Evolutionary conservation across 2,113 vertebrate genomes (phyloP).

Genomic region (Leucoraja erinaceus): DNA sequence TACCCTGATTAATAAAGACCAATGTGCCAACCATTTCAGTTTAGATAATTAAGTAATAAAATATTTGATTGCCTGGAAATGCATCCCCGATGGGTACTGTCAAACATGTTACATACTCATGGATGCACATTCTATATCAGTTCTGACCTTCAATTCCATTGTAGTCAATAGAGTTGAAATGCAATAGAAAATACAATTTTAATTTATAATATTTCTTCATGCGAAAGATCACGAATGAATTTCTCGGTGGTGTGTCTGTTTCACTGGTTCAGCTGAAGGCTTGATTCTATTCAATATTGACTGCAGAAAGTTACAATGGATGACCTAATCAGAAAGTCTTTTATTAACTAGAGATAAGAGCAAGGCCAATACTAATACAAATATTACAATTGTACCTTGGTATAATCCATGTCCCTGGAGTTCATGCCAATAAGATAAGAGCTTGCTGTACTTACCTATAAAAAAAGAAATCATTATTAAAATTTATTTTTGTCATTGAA

Average conservation of each 20-base stretch:
- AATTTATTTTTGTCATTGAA: not conserved
- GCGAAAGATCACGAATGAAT: too few relatives aligned
- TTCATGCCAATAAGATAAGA: slow-evolving; percentile 26
- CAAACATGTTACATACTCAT: not conserved
- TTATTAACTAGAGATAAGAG: not conserved
- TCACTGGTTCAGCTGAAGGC: not conserved
- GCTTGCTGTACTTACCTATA: slow-evolving; percentile 35
- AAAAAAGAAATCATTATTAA: slow-evolving; percentile 11
- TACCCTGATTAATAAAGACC: too few relatives aligned
- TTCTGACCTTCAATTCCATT: not conserved
- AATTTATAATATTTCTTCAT: too few relatives aligned
- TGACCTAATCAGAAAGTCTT: slow-evolving; percentile 28
- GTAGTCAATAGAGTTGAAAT: too few relatives aligned
- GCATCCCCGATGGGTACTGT: too few relatives aligned
- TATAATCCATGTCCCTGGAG: slow-evolving; percentile 25
- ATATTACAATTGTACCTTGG: slow-evolving; percentile 33
- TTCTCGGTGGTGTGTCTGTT: not conserved
- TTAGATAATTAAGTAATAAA: not conserved
- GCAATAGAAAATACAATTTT: too few relatives aligned
- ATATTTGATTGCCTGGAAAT: not conserved
- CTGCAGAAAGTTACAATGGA: not conserved
- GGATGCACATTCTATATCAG: not conserved
- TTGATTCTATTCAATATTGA: not conserved
- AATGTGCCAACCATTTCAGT: not conserved
- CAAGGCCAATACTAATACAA: slow-evolving; percentile 25